Percentiles rank a stretch among this genome's conserved stretches.
Evolutionary conservation across 2,888 invertebrate genomes (phyloP).

Genomic region (Lepidonotus clava): DNA sequence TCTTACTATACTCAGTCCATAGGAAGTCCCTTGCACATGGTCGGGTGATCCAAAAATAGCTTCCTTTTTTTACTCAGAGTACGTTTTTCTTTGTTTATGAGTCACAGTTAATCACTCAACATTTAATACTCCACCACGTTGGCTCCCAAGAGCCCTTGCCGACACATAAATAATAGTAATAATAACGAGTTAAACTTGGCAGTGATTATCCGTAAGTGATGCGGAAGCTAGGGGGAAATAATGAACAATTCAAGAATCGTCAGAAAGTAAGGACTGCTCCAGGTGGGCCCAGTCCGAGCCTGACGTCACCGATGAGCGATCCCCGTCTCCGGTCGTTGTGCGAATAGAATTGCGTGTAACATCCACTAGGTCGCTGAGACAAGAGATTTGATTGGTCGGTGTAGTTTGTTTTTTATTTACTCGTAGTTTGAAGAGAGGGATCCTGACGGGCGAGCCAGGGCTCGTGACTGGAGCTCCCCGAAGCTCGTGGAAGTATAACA

Average conservation of each 20-base stretch:
- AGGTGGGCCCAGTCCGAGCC: not conserved
- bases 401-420: not conserved
- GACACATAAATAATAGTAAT: slow-evolving; percentile 17
- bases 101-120: slow-evolving; percentile 4
- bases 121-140: slow-evolving; percentile 33
- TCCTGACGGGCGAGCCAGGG: not conserved
- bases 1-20: not conserved
- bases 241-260: too few relatives aligned
- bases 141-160: slow-evolving; percentile 45
- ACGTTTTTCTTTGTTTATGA: not conserved
- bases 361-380: slow-evolving; percentile 42
- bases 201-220: slow-evolving; percentile 47
- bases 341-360: not conserved
- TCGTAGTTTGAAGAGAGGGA: not conserved
- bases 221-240: not conserved
- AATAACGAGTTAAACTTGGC: slow-evolving; percentile 47
- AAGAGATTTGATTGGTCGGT: slow-evolving; percentile 52
- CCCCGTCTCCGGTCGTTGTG: not conserved
- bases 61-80: slow-evolving; percentile 3
- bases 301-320: slow-evolving; percentile 39
- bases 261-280: not conserved
- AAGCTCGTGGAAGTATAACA: slow-evolving; percentile 16
- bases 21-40: slow-evolving; percentile 15
- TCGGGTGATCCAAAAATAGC: slow-evolving; percentile 46
- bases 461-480: not conserved